Conservation (phyloP, 92 coral and sea anemone species). For the Parazoanthus atlanticus region DNA sequence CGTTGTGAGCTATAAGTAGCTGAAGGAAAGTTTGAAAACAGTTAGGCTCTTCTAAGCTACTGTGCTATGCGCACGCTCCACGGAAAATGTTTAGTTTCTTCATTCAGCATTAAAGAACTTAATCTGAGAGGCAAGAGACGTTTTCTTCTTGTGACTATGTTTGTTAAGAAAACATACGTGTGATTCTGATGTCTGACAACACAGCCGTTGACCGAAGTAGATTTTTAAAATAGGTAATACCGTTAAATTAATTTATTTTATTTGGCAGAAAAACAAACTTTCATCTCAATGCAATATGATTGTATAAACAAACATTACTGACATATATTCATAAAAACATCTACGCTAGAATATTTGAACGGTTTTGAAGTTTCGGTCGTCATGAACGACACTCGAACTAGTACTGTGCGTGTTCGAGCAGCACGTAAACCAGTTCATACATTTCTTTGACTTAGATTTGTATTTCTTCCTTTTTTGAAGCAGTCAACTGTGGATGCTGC, state of each 20-base stretch:
- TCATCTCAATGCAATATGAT: neutral
- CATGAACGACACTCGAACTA: neutral
- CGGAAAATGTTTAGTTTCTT: no score
- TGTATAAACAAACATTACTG: neutral
- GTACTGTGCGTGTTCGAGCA: neutral
- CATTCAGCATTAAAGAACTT: no score
- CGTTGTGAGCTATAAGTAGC: no score
- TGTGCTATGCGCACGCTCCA: neutral
- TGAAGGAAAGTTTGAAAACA: neutral
- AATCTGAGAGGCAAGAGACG: neutral
- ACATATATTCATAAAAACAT: neutral
- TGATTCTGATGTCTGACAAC: no score
- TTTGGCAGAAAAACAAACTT: neutral
- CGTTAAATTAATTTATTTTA: neutral
- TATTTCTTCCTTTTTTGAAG: no score
- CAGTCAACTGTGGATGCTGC: no score
- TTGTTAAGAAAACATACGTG: neutral
- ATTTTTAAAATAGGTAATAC: neutral
- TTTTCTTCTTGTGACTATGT: neutral
- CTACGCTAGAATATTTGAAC: neutral
- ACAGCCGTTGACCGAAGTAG: neutral
- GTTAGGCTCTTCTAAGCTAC: neutral
- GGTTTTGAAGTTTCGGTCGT: neutral
- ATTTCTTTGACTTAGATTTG: no score
- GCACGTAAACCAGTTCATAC: neutral